These are phyloP conservation scores for Palythoa caribaeorum DNA, from an alignment of 92 coral and sea anemone genomes.

Conservation along the genomic window DNA sequence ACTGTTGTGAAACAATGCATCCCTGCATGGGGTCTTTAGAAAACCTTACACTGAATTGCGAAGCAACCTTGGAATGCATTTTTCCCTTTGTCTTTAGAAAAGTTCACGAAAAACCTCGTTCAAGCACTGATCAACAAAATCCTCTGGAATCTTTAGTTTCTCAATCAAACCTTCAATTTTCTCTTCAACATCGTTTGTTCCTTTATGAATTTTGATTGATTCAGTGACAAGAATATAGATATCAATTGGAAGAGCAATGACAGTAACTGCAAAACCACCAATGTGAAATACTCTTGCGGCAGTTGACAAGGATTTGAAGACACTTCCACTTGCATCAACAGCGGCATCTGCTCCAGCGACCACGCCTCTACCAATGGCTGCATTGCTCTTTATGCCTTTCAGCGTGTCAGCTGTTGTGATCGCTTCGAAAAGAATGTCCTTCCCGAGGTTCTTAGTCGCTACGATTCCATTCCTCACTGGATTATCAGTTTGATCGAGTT, in stretches of 20 bases:
- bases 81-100: too few species aligned
- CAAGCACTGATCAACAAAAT: not conserved
- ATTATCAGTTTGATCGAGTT: not conserved
- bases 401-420: not conserved
- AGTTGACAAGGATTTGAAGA: constrained; percentile 24
- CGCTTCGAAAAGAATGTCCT: not conserved
- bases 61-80: too few species aligned
- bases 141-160: constrained; percentile 5
- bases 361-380: too few species aligned
- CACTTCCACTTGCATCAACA: not conserved
- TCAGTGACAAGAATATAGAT: constrained; percentile 12
- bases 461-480: not conserved
- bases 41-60: too few species aligned
- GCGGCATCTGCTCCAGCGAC: not conserved
- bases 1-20: too few species aligned
- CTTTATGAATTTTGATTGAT: constrained; percentile 11
- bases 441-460: not conserved
- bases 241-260: constrained; percentile 15
- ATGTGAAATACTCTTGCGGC: not conserved
- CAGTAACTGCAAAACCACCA: constrained; percentile 29
- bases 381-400: not conserved
- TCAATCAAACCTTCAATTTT: not conserved
- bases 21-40: too few species aligned
- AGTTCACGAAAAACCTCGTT: not conserved
- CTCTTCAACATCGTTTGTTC: constrained; percentile 24